These are phyloP conservation scores for Zaprionus nigranus DNA, from an alignment of 1,140 invertebrate genomes.

Conservation along the genomic window DNA sequence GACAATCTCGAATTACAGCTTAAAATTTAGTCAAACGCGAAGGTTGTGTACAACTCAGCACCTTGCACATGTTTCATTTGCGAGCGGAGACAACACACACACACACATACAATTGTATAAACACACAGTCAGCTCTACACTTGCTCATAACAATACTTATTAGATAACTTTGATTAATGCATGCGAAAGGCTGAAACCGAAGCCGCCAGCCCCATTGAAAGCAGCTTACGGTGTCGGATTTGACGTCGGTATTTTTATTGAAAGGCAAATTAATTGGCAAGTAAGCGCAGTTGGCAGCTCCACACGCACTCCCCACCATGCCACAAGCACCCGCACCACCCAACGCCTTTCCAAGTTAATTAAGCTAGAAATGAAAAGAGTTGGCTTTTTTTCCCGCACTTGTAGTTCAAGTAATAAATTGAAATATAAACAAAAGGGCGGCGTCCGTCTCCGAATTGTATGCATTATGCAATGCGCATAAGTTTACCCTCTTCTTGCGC, in stretches of 20 bases:
- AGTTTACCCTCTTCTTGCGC: constrained; percentile 31
- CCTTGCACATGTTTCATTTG: constrained; percentile 66
- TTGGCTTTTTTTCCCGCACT: constrained; percentile 40
- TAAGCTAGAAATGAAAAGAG: constrained; percentile 55
- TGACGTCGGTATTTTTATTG: constrained; percentile 39
- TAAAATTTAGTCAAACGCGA: constrained; percentile 78
- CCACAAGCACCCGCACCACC: background rate
- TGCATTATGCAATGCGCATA: constrained; percentile 71
- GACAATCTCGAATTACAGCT: constrained; percentile 59
- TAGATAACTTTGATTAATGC: constrained; percentile 76
- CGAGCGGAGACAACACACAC: constrained; percentile 33
- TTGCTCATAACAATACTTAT: constrained; percentile 42
- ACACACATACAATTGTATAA: background rate
- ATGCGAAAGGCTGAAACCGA: constrained; percentile 55
- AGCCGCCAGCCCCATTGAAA: constrained; percentile 29
- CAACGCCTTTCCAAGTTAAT: constrained; percentile 50
- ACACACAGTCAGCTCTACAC: background rate
- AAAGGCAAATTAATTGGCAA: constrained; percentile 73
- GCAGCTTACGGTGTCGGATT: constrained; percentile 25
- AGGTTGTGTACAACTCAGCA: constrained; percentile 59
- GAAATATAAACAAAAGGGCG: constrained; percentile 56
- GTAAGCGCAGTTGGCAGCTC: constrained; percentile 46
- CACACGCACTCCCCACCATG: constrained; percentile 61
- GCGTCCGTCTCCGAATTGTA: constrained; percentile 39
- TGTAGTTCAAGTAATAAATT: constrained; percentile 31